phyloP scores from a whole-genome alignment of 2,797 vertebrate genomes.

The Coluber constrictor region DNA sequence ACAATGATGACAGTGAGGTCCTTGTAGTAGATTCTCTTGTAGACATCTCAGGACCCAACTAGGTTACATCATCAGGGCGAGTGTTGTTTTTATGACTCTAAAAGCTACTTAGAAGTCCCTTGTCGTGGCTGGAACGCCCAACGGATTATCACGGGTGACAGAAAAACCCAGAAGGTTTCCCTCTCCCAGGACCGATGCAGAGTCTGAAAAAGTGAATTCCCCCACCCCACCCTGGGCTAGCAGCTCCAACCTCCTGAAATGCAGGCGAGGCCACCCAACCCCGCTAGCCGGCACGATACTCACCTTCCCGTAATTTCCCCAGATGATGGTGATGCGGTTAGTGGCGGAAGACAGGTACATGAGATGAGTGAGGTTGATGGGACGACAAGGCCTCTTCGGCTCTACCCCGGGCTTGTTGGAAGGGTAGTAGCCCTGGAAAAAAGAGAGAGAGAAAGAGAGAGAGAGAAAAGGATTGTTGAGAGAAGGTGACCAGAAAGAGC shows the following conservation, averaged over 20 bases:
- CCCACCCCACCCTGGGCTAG: background rate
- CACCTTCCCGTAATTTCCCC: slow-evolving; percentile 99
- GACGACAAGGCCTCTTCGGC: slow-evolving; percentile 93
- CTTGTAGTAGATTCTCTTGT: too few relatives aligned
- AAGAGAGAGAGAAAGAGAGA: slow-evolving; percentile 45
- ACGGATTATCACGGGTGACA: background rate
- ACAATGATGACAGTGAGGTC: background rate
- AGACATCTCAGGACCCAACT: background rate
- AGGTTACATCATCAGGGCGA: background rate
- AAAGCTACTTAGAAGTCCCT: background rate
- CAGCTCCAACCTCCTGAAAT: background rate
- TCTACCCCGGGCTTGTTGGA: slow-evolving; percentile 98
- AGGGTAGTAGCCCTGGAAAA: slow-evolving; percentile 90
- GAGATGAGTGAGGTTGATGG: slow-evolving; percentile 96
- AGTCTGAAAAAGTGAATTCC: background rate
- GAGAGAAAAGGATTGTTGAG: background rate
- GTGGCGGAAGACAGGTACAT: slow-evolving; percentile 92
- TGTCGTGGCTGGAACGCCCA: background rate
- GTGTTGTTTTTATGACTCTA: background rate
- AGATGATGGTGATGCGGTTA: slow-evolving; percentile 93
- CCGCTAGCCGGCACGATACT: accelerated
- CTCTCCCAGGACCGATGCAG: background rate
- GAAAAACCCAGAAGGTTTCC: background rate
- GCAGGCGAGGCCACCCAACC: background rate
- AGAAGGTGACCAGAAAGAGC: background rate